Base-by-base conservation (phyloP, 2,888 invertebrate genomes). In the Adelognathus sp. region DNA sequence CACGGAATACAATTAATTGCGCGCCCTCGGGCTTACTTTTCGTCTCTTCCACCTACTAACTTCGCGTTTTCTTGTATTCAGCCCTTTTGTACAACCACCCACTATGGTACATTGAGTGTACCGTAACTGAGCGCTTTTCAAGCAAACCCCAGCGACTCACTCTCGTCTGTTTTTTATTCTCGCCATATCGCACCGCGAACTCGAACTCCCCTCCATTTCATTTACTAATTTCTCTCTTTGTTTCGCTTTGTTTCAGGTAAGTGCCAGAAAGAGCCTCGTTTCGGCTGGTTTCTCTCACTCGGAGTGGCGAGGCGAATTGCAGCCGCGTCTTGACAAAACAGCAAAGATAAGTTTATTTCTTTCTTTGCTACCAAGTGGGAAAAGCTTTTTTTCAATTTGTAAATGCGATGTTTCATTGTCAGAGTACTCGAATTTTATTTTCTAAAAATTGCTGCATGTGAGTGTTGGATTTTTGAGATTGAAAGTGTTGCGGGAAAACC, bases 221-320 rank as follows among this genome's bases (percentile, higher is more conserved):
- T 73, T 78, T 69, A 39, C 74, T 79, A 74, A 74, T 71, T 75
- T 71, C n/a, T 61, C 18, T n/a, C 50, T 63, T 21, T 71, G 21
- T 75, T 74, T 36, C 63, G 9, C 73, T 88, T 83, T 87, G 85
- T 89, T 90, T 85, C 87, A 88, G 88, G 89, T 89, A 87, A 89
- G 89, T 88, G 78, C 75, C 79, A 63, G 69, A 76, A 64, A 36
- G 31, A 41, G 58, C 69, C 46, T 54, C 33, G 54, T 60, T 71
- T 27, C 44, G 29, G 52, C 29, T 31, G 52, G 29, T 29, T 54
- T 78, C n/a, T 56, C 11, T 66, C 64, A 54, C 21, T 60, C 33
- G 36, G 46, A 71, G 58, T 66, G 16, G 33, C 14, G 33, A 29
- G 5, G 36, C 16, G 16, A 67, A 60, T 18, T 14, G 24, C 56